Base-by-base conservation (phyloP, 1,140 invertebrate genomes). In the Bombus pascuorum region DNA sequence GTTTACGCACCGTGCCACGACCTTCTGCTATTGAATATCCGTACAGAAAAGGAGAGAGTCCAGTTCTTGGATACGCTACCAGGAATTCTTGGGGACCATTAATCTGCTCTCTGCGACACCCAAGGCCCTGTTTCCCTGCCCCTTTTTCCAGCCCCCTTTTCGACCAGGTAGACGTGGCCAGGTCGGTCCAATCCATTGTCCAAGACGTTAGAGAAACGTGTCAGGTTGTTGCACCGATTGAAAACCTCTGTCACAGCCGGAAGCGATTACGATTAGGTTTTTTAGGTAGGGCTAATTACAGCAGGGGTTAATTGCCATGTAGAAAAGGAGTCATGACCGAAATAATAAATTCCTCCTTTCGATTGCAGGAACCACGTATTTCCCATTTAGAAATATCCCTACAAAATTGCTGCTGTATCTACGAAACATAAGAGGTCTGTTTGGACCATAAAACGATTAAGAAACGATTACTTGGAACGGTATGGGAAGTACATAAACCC, bases 51-150 rank as follows among this genome's bases (percentile, higher is more conserved):
- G 66, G 65, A 59, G 47, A 86, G 87, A 87, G 90, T 90, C 89
- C 85, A 86, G 88, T 80, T 87, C 79, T 37, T 75, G 87, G 87
- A 91, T 91, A 92, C 92, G 91, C 92, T 94, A 94, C 93, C 93
- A 93, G 91, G 93, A 95, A 94, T 94, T 93, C 91, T 71, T 88
- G 78, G 90, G 90, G 91, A 94, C 94, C 94, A 95, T 95, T 94
- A 94, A 95, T 95, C 94, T 95, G 93, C 87, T 86, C 92, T 82
- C 88, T 92, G 93, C 92, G 94, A 94, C 94, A 95, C 92, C 90
- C 91, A 84, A 74, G 86, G 71, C 85, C 86, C 89, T 86, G 85
- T 86, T 90, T 70, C 77, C 59, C 83, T 75, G 34, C 74, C 81
- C 72, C 53, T 70, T 85, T 71, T 65, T 71, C 80, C 62, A 44